Evolutionary conservation across 1,140 invertebrate genomes (phyloP), one percentile per base, ranked within the genome.

Genomic region (Temnothorax curvispinosus): DNA sequence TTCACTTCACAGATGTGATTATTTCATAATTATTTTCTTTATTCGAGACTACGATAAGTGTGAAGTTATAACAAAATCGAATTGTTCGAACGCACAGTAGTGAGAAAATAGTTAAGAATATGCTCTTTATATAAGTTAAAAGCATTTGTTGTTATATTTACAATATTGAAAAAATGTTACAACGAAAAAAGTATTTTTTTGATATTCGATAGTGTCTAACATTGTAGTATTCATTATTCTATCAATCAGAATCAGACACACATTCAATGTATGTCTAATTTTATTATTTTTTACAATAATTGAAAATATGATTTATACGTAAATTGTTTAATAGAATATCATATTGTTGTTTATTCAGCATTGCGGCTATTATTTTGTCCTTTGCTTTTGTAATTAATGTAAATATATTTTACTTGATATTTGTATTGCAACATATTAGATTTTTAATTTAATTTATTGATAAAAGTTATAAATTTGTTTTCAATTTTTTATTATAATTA

Each of bases 231-330:
- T n/a, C 8, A 74, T 54, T 11, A 15, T 21, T 56, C 8, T 38
- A 38, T 1, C n/a, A 38, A 3, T 74, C 11, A 74, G n/a, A 54
- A 35, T 71, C 5, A n/a, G 13, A 35, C 13, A 18, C 7, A 72
- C 21, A 21, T 74, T n/a, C 58, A 74, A 41, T 21, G 2, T 54
- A 15, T 0, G 50, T 35, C 3, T 54, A 6, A 75, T 56, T 15
- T 56, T 15, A 56, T 74, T 18, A 11, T 54, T 47, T 65, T 38
- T 65, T 7, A 27, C 9, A n/a, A 65, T 41, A 27, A 1, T 35
- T 9, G 5, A 74, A 74, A 54, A 74, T 41, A 41, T 41, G 38
- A 74, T 56, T 74, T 38, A 21, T 41, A 38, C 50, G n/a, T 72
- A n/a, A 38, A 11, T 74, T 56, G 0, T 41, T 56, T 74, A 74